Base-by-base conservation (phyloP, 2,888 invertebrate genomes). In the Ophonus ardosiacus region DNA sequence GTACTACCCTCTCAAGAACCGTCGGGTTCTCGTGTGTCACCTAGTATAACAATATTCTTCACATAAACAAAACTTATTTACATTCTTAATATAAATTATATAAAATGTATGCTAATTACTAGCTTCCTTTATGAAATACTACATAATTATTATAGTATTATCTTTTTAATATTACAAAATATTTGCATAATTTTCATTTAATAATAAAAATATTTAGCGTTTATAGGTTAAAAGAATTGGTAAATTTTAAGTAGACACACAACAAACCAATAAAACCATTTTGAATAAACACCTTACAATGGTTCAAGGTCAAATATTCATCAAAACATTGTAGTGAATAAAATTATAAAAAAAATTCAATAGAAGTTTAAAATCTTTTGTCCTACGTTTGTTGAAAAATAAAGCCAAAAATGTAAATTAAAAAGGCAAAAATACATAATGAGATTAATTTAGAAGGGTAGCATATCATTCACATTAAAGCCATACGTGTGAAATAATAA, bases 291-390 rank as follows among this genome's bases (percentile, higher is more conserved):
- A 83, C 43, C 38, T 76, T 56, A 83, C 76, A 76, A 83, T 78
- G 31, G 40, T 63, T 78, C 84, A 84, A 84, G 84, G 84, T 84
- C 84, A 84, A 78, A 76, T 76, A 31, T 84, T 76, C 63, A 84
- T 78, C 84, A 84, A 84, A 84, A 84, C 84, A 83, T 83, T 83
- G 40, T 61, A 84, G 56, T 84, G 78, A 84, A 63, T 65, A 78
- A 78, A 84, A 61, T 74, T 21, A 76, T 43, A 17, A 61, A 65
- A 78, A 83, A 84, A 84, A 84, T 63, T 84, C 84, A 71, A 84
- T 78, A 61, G 78, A 63, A 40, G 24, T 78, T 83, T 57, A 56
- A 43, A 24, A 13, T 83, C 61, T 83, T 74, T 84, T 84, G 84
- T 84, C 61, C 31, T 61, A 24, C 17, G 38, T 40, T 40, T 78